Conservation (phyloP, 2,888 invertebrate genomes). For the Atethmia centrago region DNA sequence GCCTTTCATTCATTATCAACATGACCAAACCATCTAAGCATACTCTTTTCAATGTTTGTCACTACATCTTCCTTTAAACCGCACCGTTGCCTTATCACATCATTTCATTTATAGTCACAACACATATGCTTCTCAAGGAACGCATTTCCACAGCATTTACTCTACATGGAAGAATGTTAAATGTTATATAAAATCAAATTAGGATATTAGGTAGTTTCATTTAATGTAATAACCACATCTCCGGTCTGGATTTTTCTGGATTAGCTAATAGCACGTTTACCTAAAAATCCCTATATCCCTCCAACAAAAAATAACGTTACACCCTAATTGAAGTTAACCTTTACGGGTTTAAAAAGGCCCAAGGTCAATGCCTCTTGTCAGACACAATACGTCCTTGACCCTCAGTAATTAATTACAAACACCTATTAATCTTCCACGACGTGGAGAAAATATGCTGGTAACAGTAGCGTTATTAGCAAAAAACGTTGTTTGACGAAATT, state of each 20-base stretch:
- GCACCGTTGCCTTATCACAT: too few species aligned
- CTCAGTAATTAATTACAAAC: conserved; percentile 54
- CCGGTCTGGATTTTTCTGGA: not conserved
- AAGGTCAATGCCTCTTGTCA: conserved; percentile 59
- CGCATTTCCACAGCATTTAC: too few species aligned
- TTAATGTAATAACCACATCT: not conserved
- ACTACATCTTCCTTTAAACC: too few species aligned
- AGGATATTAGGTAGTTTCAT: not conserved
- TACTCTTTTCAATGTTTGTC: too few species aligned
- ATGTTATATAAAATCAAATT: too few species aligned
- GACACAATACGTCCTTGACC: conserved; percentile 56
- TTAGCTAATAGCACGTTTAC: not conserved
- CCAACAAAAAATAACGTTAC: not conserved
- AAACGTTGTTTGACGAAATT: conserved; percentile 40
- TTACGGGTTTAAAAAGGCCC: conserved; percentile 24
- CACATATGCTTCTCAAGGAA: too few species aligned
- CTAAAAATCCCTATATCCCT: not conserved
- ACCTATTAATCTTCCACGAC: conserved; percentile 58
- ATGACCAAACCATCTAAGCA: too few species aligned
- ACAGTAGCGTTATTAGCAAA: conserved; percentile 46
- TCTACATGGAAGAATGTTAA: too few species aligned
- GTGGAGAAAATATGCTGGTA: conserved; percentile 54
- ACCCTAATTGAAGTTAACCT: conserved; percentile 5
- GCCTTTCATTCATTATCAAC: too few species aligned
- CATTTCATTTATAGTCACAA: too few species aligned